Evolutionary conservation across 2,113 vertebrate species (phyloP), one percentile per base, ranked within the genome.

Genomic region (Casuarius casuarius): DNA sequence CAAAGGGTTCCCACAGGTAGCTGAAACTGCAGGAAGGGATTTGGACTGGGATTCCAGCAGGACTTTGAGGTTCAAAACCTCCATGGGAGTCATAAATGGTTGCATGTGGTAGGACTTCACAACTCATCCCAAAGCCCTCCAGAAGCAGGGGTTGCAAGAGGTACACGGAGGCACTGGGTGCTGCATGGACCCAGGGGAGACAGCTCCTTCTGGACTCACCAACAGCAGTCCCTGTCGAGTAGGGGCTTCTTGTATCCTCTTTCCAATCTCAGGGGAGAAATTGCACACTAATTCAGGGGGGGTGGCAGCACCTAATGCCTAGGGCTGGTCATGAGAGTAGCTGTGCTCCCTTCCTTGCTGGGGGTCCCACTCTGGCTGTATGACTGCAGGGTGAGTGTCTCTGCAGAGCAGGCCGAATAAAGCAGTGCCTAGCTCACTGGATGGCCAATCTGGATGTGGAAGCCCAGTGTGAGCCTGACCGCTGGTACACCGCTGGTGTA

Each of bases 141-240:
- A 52, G 22, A 10, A 77, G 42, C 22, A 76, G 23, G 44, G 40
- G 12, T 33, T 61, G 31, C 48, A 35, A 25, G 63, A 82, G 26
- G 10, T 8, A 22, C 31, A 58, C 31, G 46, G 16, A 42, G 48
- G 70, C 6, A 5, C 22, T 20, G n/a, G 11, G 17, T 68, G 21
- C 52, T 62, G 4, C 5, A 68, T 0, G 1, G 59, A 44, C 40
- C 48, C 8, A 3, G 38, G 38, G 1, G 14, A 80, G 26, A 23
- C 0, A 87, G 7, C n/a, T 84, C 52, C 58, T 74, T n/a, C 28
- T 25, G 38, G 19, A 8, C 72, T 82, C 11, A 5, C 15, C n/a
- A 49, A 16, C 25, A 63, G 31, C 31, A 77, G 35, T 46, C 8
- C 18, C 14, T 28, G 38, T 38, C 71, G 51, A 18, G 38, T 38